Evolutionary conservation across 2,797 vertebrate genomes (phyloP), one percentile per base, ranked within the genome.

Genomic region (Zalophus californianus): DNA sequence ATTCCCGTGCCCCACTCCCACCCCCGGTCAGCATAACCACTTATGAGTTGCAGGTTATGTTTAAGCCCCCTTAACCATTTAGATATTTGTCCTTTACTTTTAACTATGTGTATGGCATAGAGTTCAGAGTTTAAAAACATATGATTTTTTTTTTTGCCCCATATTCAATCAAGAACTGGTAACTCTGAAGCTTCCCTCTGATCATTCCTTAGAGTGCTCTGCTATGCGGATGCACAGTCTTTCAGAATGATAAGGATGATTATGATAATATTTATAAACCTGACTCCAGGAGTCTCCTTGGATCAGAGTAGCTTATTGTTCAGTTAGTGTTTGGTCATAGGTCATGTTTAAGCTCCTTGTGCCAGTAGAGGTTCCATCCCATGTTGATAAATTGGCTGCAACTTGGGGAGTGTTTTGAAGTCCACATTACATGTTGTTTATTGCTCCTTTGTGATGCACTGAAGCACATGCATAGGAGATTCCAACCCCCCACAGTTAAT

Each of bases 401-500:
- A 12, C 1, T 9, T 44, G 23, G 32, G 38, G 12, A 68, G 52
- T 2, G 1, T 41, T 48, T 60, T 73, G 9, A 64, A 41, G 25
- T 73, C 50, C n/a, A 60, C 18, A 6, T 0, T 16, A 58, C 12
- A 4, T 12, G 7, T 18, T 54, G 25, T 6, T 44, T 23, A 75
- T 66, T 75, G 18, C 1, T 85, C 6, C 16, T 60, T 79, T n/a
- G 27, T 18, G 1, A 27, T 18, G 12, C 18, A 60, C 3, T 3
- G 0, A 18, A 12, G 4, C 16, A 73, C 15, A 4, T 23, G 12
- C 0, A 1, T 52, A 10, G 6, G 50, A 16, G 2, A 2, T n/a
- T 21, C 11, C 14, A 5, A 29, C 18, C 4, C 9, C 2, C 52
- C 44, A 29, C 23, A 41, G 32, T 20, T 90, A 25, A 82, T 18